phyloP scores from a whole-genome alignment of 1,140 invertebrate genomes.

The Orius insidiosus region DNA sequence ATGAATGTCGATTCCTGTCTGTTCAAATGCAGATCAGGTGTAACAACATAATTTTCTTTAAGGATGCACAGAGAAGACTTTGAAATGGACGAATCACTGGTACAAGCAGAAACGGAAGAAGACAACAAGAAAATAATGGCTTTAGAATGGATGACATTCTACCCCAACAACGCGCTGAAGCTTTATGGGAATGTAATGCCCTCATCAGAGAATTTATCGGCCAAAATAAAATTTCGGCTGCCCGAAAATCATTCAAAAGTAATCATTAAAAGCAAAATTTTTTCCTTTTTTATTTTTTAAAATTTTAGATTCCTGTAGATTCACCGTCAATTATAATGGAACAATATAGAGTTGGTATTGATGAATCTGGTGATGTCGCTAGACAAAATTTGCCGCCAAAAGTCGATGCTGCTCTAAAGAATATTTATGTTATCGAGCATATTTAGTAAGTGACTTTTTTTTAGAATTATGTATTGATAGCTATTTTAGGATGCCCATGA shows the following conservation, averaged over 20 bases:
- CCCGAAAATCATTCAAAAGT: conserved; percentile 26
- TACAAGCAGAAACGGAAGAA: conserved; percentile 30
- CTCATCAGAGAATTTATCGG: conserved; percentile 66
- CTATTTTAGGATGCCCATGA: conserved; percentile 54
- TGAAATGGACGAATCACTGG: neutral
- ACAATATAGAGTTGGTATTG: conserved; percentile 35
- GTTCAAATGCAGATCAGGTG: no score
- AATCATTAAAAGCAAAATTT: neutral
- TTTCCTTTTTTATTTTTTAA: neutral
- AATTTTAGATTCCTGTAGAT: conserved; percentile 36
- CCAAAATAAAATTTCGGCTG: conserved; percentile 44
- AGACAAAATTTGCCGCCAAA: conserved; percentile 17
- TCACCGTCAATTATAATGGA: conserved; percentile 39
- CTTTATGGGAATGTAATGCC: conserved; percentile 73
- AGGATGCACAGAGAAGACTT: neutral
- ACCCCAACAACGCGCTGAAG: conserved; percentile 58
- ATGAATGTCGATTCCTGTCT: no score
- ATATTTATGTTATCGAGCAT: conserved; percentile 59
- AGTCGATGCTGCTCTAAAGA: conserved; percentile 37
- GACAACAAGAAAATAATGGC: conserved; percentile 63
- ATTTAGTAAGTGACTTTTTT: conserved; percentile 29
- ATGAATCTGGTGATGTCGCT: conserved; percentile 17
- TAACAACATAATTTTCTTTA: neutral
- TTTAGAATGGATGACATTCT: conserved; percentile 74
- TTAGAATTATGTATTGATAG: neutral